Percentiles rank a stretch among this genome's conserved stretches.
phyloP scores from a whole-genome alignment of 2,797 vertebrate genomes.

The Poecilia picta region DNA sequence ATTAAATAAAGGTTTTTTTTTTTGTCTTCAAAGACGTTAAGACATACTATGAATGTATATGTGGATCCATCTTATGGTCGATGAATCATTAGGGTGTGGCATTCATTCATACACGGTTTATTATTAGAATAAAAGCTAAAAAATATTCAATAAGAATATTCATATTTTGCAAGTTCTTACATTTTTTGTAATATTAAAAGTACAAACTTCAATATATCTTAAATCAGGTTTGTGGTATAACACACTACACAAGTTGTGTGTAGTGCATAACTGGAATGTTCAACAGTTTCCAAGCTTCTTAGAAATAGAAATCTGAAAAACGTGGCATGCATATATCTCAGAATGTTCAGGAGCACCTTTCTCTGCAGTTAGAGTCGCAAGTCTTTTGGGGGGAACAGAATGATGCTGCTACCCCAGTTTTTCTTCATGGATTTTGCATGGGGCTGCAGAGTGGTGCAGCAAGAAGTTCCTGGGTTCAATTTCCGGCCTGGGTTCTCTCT shows the following conservation, averaged over 20 bases:
- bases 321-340: neutral
- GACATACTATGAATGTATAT: neutral
- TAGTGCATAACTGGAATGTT: neutral
- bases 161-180: neutral
- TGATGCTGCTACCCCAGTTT: neutral
- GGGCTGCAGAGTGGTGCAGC: neutral
- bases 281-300: neutral
- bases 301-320: neutral
- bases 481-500: too few species aligned
- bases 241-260: neutral
- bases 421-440: neutral
- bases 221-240: neutral
- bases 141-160: neutral
- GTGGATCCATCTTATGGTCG: neutral
- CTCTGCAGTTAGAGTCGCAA: neutral
- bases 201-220: neutral
- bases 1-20: neutral
- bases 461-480: too few species aligned
- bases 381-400: neutral
- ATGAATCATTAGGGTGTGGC: neutral
- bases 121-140: neutral
- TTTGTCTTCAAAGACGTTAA: neutral
- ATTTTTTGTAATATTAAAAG: neutral
- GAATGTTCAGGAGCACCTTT: neutral
- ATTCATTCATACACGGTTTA: neutral